phyloP scores from a whole-genome alignment of 2,888 invertebrate genomes.

The Ethmia dodecea region DNA sequence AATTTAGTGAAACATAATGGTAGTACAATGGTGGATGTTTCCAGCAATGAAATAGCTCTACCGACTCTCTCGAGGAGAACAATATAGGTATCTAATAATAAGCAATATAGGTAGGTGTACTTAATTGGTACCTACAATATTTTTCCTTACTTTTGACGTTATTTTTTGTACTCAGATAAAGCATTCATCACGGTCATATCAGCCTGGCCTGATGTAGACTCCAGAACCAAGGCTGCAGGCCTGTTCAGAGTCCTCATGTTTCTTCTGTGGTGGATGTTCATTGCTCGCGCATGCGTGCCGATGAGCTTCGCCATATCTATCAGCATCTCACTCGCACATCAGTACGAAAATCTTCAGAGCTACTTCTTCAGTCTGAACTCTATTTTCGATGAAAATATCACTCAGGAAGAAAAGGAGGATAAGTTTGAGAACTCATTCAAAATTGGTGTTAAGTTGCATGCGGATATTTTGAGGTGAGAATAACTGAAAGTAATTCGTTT shows the following conservation, averaged over 20 bases:
- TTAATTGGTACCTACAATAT: too few relatives aligned
- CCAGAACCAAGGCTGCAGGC: slow-evolving; percentile 24
- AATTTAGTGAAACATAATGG: too few relatives aligned
- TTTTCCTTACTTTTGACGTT: too few relatives aligned
- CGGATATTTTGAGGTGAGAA: slow-evolving; percentile 38
- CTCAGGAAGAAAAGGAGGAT: slow-evolving; percentile 36
- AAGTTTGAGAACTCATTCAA: slow-evolving; percentile 36
- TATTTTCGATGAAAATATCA: slow-evolving; percentile 25
- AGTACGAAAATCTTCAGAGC: slow-evolving; percentile 39
- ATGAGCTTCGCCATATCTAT: slow-evolving; percentile 26
- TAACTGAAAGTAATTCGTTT: too few relatives aligned
- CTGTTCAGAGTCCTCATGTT: slow-evolving; percentile 21
- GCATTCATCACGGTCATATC: slow-evolving; percentile 34
- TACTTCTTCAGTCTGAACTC: slow-evolving; percentile 37
- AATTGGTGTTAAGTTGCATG: slow-evolving; percentile 42
- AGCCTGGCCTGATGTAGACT: slow-evolving; percentile 33
- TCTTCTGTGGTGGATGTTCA: slow-evolving; percentile 30
- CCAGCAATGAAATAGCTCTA: too few relatives aligned
- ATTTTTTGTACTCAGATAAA: slow-evolving; percentile 24
- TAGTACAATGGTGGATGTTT: too few relatives aligned
- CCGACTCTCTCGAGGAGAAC: too few relatives aligned
- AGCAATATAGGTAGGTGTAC: too few relatives aligned
- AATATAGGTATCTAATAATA: too few relatives aligned
- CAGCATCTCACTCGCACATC: slow-evolving; percentile 31
- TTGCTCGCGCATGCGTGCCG: slow-evolving; percentile 20